phyloP scores from a whole-genome alignment of 1,140 invertebrate species.

The Apis mellifera region DNA sequence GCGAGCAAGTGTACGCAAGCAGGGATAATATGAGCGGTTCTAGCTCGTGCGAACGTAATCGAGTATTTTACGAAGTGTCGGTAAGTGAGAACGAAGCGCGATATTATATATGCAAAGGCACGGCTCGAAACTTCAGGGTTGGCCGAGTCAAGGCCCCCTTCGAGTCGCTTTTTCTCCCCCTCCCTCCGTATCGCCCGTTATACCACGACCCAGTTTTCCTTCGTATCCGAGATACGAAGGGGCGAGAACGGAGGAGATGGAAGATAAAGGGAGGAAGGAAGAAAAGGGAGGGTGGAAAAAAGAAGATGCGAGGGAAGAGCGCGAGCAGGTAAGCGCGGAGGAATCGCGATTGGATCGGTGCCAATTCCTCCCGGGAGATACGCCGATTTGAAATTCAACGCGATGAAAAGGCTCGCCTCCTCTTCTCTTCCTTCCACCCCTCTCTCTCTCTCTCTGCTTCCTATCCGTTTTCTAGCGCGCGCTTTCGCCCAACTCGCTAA shows the following conservation, averaged over 20 bases:
- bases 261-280: not conserved
- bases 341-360: conserved; percentile 70
- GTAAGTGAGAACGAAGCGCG: not conserved
- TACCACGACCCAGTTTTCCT: conserved; percentile 61
- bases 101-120: conserved; percentile 42
- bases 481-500: conserved; percentile 57
- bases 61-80: not conserved
- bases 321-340: conserved; percentile 66
- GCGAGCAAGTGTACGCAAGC: too few relatives aligned
- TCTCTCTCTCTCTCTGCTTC: not conserved
- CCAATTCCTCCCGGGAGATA: conserved; percentile 64
- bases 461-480: conserved; percentile 28
- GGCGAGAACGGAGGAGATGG: conserved; percentile 1
- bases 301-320: conserved; percentile 12
- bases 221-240: conserved; percentile 45
- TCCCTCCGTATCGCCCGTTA: not conserved
- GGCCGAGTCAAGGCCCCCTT: conserved; percentile 70
- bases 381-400: conserved; percentile 66
- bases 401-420: conserved; percentile 56
- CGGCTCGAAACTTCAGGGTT: conserved; percentile 63
- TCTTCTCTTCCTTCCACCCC: conserved; percentile 18
- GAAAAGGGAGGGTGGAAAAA: conserved; percentile 18
- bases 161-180: not conserved
- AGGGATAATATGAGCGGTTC: not conserved
- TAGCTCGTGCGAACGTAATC: not conserved